phyloP scores from a whole-genome alignment of 2,797 vertebrate species.

The Galago senegalensis region DNA sequence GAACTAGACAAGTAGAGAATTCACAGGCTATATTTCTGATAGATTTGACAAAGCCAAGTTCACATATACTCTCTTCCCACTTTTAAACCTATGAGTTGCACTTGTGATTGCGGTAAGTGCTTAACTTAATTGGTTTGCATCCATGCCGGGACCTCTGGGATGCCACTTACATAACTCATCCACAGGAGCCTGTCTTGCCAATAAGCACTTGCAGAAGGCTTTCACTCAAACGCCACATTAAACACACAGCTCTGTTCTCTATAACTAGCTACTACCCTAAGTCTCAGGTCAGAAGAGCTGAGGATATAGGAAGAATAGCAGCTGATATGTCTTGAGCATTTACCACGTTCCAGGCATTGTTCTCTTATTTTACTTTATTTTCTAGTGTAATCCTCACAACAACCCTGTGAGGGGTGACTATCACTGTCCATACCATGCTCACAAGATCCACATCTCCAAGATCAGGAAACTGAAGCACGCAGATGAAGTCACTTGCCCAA shows the following conservation, averaged over 20 bases:
- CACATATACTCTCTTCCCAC: constrained; percentile 77
- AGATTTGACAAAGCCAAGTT: constrained; percentile 77
- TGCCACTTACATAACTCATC: constrained; percentile 84
- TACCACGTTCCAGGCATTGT: not conserved
- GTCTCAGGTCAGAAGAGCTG: not conserved
- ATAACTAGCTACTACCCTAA: constrained; percentile 9
- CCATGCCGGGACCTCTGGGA: constrained; percentile 83
- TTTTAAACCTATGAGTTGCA: constrained; percentile 80
- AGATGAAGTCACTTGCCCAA: not conserved
- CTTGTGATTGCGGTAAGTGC: constrained; percentile 84
- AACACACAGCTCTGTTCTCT: constrained; percentile 63
- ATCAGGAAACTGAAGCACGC: not conserved
- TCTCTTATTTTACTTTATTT: constrained; percentile 1
- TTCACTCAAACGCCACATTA: constrained; percentile 75
- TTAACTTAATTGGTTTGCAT: constrained; percentile 87
- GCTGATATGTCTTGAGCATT: not conserved
- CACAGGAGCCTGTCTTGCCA: constrained; percentile 78
- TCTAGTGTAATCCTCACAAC: not conserved
- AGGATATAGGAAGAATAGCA: not conserved
- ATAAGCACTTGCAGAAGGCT: constrained; percentile 75
- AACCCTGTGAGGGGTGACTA: not conserved
- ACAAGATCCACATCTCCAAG: not conserved
- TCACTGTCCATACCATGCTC: no score
- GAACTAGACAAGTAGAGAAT: constrained; percentile 7
- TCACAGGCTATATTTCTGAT: constrained; percentile 61